These are phyloP conservation scores for Cartodere bifasciata DNA, from an alignment of 2,888 invertebrate species.

Conservation along the genomic window DNA sequence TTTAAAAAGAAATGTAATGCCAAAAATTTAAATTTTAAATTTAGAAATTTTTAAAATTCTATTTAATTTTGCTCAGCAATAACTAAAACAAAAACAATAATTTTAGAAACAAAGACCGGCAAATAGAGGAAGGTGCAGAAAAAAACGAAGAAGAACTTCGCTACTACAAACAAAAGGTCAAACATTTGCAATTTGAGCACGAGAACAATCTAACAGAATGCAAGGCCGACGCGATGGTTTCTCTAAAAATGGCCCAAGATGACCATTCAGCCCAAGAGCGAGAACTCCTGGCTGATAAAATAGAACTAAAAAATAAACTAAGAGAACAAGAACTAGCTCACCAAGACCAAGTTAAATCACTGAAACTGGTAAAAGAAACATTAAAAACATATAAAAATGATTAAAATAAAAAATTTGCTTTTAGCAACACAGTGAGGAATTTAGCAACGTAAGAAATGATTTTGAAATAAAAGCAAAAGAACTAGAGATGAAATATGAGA, in stretches of 20 bases:
- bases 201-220: slow-evolving; percentile 73
- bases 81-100: slow-evolving; percentile 2
- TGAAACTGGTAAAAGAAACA: slow-evolving; percentile 46
- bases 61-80: neutral
- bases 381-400: neutral
- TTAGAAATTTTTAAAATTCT: slow-evolving; percentile 1
- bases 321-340: slow-evolving; percentile 58
- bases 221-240: slow-evolving; percentile 71
- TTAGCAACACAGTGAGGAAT: slow-evolving; percentile 35
- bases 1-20: no score
- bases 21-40: no score
- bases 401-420: slow-evolving; percentile 8
- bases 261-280: slow-evolving; percentile 66
- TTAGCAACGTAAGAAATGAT: slow-evolving; percentile 45
- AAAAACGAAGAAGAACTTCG: slow-evolving; percentile 78
- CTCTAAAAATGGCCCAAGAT: slow-evolving; percentile 73
- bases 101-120: slow-evolving; percentile 61
- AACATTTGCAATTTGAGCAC: slow-evolving; percentile 85
- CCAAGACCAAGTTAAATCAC: slow-evolving; percentile 57
- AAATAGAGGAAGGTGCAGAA: slow-evolving; percentile 78
- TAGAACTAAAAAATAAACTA: slow-evolving; percentile 49
- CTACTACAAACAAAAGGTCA: slow-evolving; percentile 84
- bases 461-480: slow-evolving; percentile 57
- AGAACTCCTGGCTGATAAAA: slow-evolving; percentile 63
- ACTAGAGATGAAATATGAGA: slow-evolving; percentile 58